Evolutionary conservation across 2,888 invertebrate genomes (phyloP).

Genomic region (Lasioglossum malachurum): DNA sequence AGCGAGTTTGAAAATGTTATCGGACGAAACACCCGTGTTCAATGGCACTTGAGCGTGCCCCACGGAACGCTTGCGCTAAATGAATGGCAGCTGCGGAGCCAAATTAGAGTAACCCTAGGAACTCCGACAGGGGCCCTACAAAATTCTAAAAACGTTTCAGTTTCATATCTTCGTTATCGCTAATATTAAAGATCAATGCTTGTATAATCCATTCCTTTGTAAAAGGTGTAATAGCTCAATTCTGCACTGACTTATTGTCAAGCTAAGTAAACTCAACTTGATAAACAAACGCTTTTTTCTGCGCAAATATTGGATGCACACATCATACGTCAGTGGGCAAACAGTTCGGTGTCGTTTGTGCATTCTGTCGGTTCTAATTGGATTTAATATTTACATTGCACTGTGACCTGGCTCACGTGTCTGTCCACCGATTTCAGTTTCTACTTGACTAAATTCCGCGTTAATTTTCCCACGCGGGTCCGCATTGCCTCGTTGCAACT

Average conservation of each 20-base stretch:
- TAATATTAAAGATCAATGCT: neutral
- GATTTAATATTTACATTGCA: neutral
- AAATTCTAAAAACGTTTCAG: neutral
- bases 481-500: neutral
- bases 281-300: neutral
- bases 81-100: neutral
- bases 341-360: neutral
- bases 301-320: neutral
- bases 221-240: too few relatives aligned
- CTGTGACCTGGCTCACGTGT: neutral
- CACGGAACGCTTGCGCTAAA: neutral
- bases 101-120: neutral
- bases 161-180: neutral
- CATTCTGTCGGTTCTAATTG: neutral
- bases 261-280: neutral
- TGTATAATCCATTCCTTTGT: neutral
- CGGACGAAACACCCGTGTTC: slow-evolving; percentile 12
- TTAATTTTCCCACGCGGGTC: neutral
- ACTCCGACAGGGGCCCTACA: neutral
- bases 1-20: slow-evolving; percentile 9
- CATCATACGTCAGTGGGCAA: neutral
- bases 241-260: neutral
- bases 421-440: neutral
- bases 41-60: neutral
- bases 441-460: neutral